Base-by-base conservation (phyloP, 2,113 vertebrate genomes). In the Notothenia coriiceps region DNA sequence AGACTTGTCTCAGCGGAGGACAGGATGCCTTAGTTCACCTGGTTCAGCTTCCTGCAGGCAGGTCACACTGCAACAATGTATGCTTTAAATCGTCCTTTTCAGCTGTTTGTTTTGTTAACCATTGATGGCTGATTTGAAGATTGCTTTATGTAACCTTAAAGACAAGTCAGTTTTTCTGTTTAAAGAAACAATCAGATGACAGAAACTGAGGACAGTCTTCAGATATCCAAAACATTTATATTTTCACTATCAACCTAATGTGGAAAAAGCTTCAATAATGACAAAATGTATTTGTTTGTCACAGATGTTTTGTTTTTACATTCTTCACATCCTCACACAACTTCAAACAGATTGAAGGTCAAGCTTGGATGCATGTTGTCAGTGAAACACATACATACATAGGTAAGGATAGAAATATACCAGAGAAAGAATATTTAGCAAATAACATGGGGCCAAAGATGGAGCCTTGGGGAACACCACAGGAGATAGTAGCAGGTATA, bases 1-100 rank as follows among this genome's bases (percentile, higher is more conserved):
- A 80, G 69, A 77, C 60, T 70, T 10, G 20, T 85, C 74, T 74
- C 70, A 47, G 5, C 61, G 33, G 60, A 35, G 57, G 59, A 82
- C 29, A 35, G 46, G 68, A 79, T 40, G 40, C 7, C 43, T 63
- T n/a, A 29, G 25, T 70, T 84, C 70, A 82, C 79, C 60, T 47
- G 59, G 49, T 59, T 15, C 1, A 40, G 49, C 59, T 72, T 85
- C 70, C 78, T 80, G 75, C 6, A 9, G 46, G 13, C 51, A 72
- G 15, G 77, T 76, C 62, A 60, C 35, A 50, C 63, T 13, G 33
- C 29, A 79, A 22, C 25, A 72, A n/a, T 49, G n/a, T 56, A 49
- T 43, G 20, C 0, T 55, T 40, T 44, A 17, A n/a, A 47, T 71
- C 62, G 54, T 17, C 18, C 6, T 43, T 46, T 54, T 67, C 20